phyloP scores from a whole-genome alignment of 2,797 vertebrate species.

The Eulemur rubriventer region DNA sequence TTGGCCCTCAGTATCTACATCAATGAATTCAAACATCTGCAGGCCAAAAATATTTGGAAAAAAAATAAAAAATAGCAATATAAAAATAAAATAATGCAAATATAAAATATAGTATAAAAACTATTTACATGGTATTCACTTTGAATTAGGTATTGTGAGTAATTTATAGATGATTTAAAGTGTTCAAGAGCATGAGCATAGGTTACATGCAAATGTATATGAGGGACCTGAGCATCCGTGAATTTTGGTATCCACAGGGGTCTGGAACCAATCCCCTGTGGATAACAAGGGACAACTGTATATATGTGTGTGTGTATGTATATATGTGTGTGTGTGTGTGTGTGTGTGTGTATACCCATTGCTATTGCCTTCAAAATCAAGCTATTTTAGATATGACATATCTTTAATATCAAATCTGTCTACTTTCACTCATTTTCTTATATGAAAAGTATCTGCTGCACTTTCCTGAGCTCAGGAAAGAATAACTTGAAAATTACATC shows the following conservation, averaged over 20 bases:
- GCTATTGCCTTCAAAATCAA: not conserved
- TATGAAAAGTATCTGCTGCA: not conserved
- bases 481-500: slow-evolving; percentile 42
- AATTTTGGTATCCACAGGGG: not conserved
- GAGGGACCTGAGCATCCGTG: not conserved
- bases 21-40: not conserved
- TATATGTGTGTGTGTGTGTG: not conserved
- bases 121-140: not conserved
- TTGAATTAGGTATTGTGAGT: not conserved
- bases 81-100: not conserved
- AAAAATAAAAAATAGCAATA: not conserved
- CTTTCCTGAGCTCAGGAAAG: slow-evolving; percentile 34
- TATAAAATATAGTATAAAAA: not conserved
- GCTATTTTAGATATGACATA: not conserved
- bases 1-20: not conserved
- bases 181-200: not conserved
- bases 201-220: not conserved
- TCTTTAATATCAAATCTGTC: not conserved
- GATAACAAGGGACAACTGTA: not conserved
- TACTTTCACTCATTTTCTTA: not conserved
- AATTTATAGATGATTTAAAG: not conserved
- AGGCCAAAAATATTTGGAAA: not conserved
- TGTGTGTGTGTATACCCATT: too few species aligned
- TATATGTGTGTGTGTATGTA: too few species aligned
- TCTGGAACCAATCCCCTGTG: not conserved